Conservation (phyloP, 1,140 invertebrate species). For the Nixonia krombeini region DNA sequence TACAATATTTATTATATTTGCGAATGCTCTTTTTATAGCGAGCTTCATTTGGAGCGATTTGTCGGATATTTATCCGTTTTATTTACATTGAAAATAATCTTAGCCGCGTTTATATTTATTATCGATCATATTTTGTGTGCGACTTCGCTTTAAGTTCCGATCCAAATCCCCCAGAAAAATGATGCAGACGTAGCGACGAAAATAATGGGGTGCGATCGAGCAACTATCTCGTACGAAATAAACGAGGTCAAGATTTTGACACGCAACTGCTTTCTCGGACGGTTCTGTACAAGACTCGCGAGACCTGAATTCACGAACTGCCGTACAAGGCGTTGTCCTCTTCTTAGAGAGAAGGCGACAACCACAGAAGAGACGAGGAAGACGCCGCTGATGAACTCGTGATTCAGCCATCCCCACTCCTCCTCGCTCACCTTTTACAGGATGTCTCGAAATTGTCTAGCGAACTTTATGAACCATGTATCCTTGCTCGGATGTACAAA, state of each 20-base stretch:
- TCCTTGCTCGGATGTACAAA: constrained; percentile 9
- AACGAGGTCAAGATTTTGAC: constrained; percentile 64
- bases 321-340: constrained; percentile 60
- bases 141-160: too few relatives aligned
- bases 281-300: constrained; percentile 30
- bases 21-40: too few relatives aligned
- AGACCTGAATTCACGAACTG: constrained; percentile 47
- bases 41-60: too few relatives aligned
- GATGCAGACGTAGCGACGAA: too few relatives aligned
- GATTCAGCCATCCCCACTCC: constrained; percentile 43
- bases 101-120: too few relatives aligned
- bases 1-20: too few relatives aligned
- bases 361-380: constrained; percentile 20
- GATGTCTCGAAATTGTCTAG: constrained; percentile 32
- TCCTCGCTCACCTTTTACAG: constrained; percentile 12
- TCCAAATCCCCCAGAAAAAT: too few relatives aligned
- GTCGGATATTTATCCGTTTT: too few relatives aligned
- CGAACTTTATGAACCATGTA: constrained; percentile 43
- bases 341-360: constrained; percentile 22
- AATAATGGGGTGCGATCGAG: not conserved
- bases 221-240: constrained; percentile 28
- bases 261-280: constrained; percentile 49
- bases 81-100: too few relatives aligned
- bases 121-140: too few relatives aligned
- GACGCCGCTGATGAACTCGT: constrained; percentile 28